Conservation (phyloP, 2,888 invertebrate species). For the Eilema caniola region DNA sequence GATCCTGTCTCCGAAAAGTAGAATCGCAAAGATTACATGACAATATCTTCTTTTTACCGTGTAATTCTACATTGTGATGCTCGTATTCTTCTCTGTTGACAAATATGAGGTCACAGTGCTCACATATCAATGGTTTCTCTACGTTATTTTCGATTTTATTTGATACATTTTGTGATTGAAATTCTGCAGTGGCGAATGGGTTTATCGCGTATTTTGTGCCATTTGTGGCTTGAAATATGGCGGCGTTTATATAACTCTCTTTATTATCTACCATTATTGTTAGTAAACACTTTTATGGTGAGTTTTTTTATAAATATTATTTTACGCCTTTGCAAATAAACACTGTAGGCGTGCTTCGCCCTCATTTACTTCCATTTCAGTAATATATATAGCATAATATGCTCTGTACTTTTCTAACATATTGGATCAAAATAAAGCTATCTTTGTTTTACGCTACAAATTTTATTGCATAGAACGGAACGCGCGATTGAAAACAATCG, state of each 20-base stretch:
- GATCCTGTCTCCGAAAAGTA: conserved; percentile 63
- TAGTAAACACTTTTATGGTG: not conserved
- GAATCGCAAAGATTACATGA: conserved; percentile 59
- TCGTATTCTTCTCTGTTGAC: conserved; percentile 53
- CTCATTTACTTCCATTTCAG: not conserved
- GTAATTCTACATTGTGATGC: conserved; percentile 61
- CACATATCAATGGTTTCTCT: conserved; percentile 46
- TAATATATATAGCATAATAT: not conserved
- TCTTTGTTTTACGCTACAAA: conserved; percentile 15
- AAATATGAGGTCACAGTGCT: conserved; percentile 61
- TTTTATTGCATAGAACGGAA: conserved; percentile 7
- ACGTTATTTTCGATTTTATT: conserved; percentile 17
- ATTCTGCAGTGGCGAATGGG: conserved; percentile 34
- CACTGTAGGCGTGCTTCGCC: conserved; percentile 15
- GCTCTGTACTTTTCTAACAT: not conserved
- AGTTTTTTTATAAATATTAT: conserved; percentile 17
- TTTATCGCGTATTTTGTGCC: conserved; percentile 41
- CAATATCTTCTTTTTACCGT: conserved; percentile 53
- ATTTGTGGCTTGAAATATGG: conserved; percentile 35
- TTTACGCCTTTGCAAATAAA: conserved; percentile 16
- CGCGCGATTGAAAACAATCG: conserved; percentile 29
- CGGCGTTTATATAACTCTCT: conserved; percentile 29
- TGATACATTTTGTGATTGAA: not conserved
- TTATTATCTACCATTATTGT: conserved; percentile 44
- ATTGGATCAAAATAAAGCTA: not conserved